Evolutionary conservation across 2,113 vertebrate species (phyloP).

Genomic region (Centropristis striata): DNA sequence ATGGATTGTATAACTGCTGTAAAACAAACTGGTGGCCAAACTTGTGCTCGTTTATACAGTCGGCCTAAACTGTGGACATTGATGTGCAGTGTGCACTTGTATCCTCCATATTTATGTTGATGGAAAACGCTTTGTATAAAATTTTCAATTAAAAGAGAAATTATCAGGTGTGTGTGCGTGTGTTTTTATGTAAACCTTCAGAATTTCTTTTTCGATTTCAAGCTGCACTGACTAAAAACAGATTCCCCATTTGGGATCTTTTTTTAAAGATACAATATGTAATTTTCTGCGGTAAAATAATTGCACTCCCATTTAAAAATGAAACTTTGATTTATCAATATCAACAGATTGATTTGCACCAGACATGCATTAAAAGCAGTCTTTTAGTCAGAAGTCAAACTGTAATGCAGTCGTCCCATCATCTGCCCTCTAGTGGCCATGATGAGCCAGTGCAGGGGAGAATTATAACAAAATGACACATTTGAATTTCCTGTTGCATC

Average conservation of each 20-base stretch:
- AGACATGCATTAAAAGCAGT: too few relatives aligned
- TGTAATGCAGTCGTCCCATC: background rate
- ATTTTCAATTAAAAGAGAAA: conserved; percentile 79
- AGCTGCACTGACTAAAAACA: background rate
- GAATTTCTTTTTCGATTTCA: too few relatives aligned
- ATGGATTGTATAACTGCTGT: conserved; percentile 47
- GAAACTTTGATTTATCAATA: background rate
- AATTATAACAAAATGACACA: background rate
- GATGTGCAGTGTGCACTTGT: conserved; percentile 53
- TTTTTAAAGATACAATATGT: background rate
- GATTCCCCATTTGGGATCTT: background rate
- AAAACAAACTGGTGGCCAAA: conserved; percentile 37
- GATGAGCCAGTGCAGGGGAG: background rate
- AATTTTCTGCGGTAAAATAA: background rate
- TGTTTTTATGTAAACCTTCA: background rate
- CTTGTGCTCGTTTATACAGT: conserved; percentile 24
- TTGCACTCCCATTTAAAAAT: background rate
- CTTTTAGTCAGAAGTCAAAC: background rate
- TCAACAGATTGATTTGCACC: background rate
- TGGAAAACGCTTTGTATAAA: conserved; percentile 76
- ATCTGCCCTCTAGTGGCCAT: background rate
- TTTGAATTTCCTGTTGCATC: background rate
- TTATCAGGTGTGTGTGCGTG: background rate
- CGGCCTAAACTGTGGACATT: conserved; percentile 36
- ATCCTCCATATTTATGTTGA: conserved; percentile 73